phyloP scores from a whole-genome alignment of 2,113 vertebrate species.

The Laterallus jamaicensis region DNA sequence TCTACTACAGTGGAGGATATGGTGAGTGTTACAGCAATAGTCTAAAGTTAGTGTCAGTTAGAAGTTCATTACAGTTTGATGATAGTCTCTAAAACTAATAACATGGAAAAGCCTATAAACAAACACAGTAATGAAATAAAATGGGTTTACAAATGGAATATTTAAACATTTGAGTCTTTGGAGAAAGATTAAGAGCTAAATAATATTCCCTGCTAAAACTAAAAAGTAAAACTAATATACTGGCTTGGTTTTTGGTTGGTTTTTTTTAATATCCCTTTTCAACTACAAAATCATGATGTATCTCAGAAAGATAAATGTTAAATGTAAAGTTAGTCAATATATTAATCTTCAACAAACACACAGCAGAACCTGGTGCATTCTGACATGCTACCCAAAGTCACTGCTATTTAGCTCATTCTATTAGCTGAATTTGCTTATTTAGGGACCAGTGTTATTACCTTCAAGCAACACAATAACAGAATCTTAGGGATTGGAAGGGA shows the following conservation, averaged over 20 bases:
- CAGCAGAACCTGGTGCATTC: neutral
- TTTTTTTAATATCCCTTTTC: neutral
- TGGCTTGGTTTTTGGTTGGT: neutral
- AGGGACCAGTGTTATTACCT: neutral
- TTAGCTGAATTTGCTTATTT: neutral
- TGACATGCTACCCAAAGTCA: neutral
- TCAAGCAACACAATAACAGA: neutral
- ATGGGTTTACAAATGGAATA: neutral
- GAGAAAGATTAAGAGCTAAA: neutral
- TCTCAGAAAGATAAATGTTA: neutral
- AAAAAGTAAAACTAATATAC: neutral
- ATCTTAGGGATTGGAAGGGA: no score
- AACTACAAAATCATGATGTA: neutral
- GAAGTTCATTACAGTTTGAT: neutral
- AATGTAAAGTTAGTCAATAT: neutral
- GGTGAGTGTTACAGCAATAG: neutral
- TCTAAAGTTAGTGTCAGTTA: neutral
- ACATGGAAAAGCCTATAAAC: neutral
- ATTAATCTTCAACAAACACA: neutral
- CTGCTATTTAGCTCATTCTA: neutral
- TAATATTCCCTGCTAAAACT: neutral
- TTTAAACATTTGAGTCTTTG: neutral
- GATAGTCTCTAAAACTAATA: neutral
- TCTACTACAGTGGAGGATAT: neutral
- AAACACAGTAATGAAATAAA: neutral